These are phyloP conservation scores for Agelas oroides DNA, from an alignment of 37 sponge, comb jelly and placozoan species.

Conservation along the genomic window DNA sequence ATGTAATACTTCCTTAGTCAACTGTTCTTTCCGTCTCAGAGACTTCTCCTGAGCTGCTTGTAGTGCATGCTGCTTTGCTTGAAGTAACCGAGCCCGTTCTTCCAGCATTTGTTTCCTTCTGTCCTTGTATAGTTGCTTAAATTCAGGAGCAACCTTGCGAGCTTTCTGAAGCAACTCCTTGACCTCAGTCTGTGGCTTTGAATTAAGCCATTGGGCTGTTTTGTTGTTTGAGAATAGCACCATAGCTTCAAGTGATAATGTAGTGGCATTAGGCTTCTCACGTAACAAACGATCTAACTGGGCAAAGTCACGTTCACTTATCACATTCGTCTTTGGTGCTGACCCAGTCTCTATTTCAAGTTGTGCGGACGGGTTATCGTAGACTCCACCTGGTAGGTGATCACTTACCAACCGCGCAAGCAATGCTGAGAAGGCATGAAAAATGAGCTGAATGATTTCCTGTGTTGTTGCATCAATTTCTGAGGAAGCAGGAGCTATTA, in stretches of 20 bases:
- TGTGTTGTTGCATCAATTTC: not conserved
- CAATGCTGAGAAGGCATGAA: not conserved
- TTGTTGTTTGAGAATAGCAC: constrained; percentile 33
- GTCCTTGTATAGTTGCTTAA: not conserved
- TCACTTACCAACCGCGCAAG: not conserved
- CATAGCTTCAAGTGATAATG: not conserved
- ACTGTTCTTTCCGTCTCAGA: not conserved
- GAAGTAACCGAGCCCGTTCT: not conserved
- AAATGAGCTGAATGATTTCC: constrained; percentile 2
- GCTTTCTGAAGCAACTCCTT: constrained; percentile 5
- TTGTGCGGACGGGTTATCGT: not conserved
- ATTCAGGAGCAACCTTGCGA: not conserved
- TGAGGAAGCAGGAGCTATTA: too few relatives aligned
- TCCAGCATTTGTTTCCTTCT: not conserved
- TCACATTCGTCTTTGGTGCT: constrained; percentile 34
- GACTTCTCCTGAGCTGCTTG: not conserved
- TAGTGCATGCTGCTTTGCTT: not conserved
- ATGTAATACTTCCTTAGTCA: not conserved
- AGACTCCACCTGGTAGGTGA: constrained; percentile 11
- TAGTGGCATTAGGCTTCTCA: constrained; percentile 41
- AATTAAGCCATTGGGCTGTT: constrained; percentile 17
- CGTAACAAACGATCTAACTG: constrained; percentile 35
- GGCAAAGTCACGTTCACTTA: constrained; percentile 56
- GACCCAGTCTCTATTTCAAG: constrained; percentile 9
- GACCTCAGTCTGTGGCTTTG: not conserved